Base-by-base conservation (phyloP, 2,888 invertebrate genomes). In the Odontocolon sp. region DNA sequence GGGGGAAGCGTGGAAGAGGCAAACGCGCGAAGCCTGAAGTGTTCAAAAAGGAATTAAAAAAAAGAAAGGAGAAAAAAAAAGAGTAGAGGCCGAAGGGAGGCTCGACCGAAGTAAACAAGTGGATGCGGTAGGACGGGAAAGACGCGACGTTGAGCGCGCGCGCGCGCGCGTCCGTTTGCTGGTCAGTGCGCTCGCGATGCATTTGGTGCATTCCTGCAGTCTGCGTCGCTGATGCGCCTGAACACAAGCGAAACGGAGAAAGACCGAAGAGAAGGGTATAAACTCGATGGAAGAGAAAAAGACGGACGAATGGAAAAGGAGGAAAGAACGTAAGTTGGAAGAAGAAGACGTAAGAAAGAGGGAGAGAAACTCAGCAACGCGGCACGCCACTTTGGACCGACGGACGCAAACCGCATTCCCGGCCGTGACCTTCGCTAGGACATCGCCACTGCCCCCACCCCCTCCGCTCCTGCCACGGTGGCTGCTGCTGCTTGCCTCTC, bases 401-500 rank as follows among this genome's bases (percentile, higher is more conserved):
- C 85, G 86, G 85, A 86, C 88, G 86, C 86, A 85, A 89, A 89
- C 89, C 88, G 87, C 90, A 90, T 90, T 90, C 90, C 88, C 89
- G 89, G 83, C 90, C 90, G 89, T 90, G 90, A 89, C 90, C 90
- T 89, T 89, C 90, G 90, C 90, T 89, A 90, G 90, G 90, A 90
- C 90, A 90, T 90, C 90, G 89, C 88, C 90, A 89, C 88, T 87
- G 85, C 85, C 86, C 77, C 80, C 57, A 38, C 73, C 72, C 45
- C 28, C 68, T 50, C 61, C 28, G 40, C 72, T 72, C 68, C 50
- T 63, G 69, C 71, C 72, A 18, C 74, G 50, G 71, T 50, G 52
- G 40, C 72, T 73, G 76, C 74, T 38, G 57, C 42, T 70, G 56
- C 54, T 56, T 26, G 61, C 54, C 38, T 52, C 64, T 70, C 52